Evolutionary conservation across 1,140 invertebrate genomes (phyloP), one percentile per base, ranked within the genome.

Genomic region (Adoxophyes honmai): DNA sequence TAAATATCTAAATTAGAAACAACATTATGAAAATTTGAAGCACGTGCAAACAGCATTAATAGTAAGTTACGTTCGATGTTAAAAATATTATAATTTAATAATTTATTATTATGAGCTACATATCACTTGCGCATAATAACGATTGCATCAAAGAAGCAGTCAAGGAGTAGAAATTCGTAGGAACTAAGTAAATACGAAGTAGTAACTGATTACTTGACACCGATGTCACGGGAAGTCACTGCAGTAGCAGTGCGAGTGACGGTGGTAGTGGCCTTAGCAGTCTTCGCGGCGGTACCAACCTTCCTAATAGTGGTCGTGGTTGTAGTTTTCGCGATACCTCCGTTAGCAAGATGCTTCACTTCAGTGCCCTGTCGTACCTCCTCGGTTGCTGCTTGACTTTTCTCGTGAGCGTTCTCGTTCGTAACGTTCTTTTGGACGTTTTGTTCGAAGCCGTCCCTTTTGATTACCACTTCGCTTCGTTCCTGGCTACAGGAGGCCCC

Each of bases 231-330:
- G 35, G 83, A 81, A 7, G 82, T 86, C 5, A 76, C 64, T 14
- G 75, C 76, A 13, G 81, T 81, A 15, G 84, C 75, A 9, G 79
- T 84, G 13, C 82, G 73, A 34, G 77, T 79, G 6, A 81, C 75
- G 5, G 74, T 76, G 0, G 79, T 76, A 0, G 76, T 72, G 15
- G 75, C 62, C 39, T 82, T 86, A 1, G 79, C 83, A 8, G 73
- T 79, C 52, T 73, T 82, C 16, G 81, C 81, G 0, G 78, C 68
- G 1, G 79, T 79, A 18, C 86, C 86, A 9, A 88, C 61, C 66
- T 80, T 85, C 15, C 66, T 75, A 33, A 88, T 65, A 18, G 81
- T 88, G 1, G 79, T 88, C 1, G 79, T 88, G 8, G 83, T 86
- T 4, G 81, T 88, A 0, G 79, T 86, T 37, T 74, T 84, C 15